These are phyloP conservation scores for Pelodytes ibericus DNA, from an alignment of 2,797 vertebrate species.

Conservation along the genomic window DNA sequence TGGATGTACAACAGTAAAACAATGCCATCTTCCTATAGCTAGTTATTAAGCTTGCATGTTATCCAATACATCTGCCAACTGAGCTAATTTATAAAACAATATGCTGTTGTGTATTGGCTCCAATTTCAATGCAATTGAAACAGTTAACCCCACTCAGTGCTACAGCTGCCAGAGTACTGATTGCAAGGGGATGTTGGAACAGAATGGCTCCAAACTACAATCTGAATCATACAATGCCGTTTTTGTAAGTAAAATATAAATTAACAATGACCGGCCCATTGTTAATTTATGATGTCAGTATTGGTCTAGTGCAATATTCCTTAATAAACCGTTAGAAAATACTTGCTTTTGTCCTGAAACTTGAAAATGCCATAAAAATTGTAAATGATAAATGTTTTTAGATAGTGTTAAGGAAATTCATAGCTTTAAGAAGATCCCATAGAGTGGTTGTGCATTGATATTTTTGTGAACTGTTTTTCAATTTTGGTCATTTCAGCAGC, in stretches of 20 bases:
- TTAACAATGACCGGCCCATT: neutral
- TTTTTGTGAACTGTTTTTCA: too few relatives aligned
- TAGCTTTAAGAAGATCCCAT: too few relatives aligned
- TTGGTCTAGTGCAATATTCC: too few relatives aligned
- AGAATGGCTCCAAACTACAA: neutral
- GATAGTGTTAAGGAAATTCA: too few relatives aligned
- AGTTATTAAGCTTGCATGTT: constrained; percentile 33
- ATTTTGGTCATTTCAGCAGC: too few relatives aligned
- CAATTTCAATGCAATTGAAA: constrained; percentile 9
- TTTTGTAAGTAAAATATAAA: neutral
- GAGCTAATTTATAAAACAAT: constrained; percentile 36
- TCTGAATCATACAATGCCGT: neutral
- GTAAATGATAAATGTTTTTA: too few relatives aligned
- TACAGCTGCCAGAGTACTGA: neutral
- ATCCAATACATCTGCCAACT: constrained; percentile 23
- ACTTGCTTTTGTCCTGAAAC: too few relatives aligned
- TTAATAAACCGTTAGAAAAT: too few relatives aligned
- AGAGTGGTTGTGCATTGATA: too few relatives aligned
- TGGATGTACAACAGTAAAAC: constrained; percentile 29
- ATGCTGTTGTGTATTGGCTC: constrained; percentile 10
- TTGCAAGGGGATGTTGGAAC: neutral
- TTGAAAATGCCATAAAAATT: too few relatives aligned
- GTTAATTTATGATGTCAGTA: too few relatives aligned
- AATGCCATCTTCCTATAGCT: constrained; percentile 20
- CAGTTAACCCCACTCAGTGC: constrained; percentile 24